A percentile compares a stretch with the other conserved stretches of the same genome.
Evolutionary conservation across 2,113 vertebrate species (phyloP).

Genomic region (Todiramphus saurophagus): DNA sequence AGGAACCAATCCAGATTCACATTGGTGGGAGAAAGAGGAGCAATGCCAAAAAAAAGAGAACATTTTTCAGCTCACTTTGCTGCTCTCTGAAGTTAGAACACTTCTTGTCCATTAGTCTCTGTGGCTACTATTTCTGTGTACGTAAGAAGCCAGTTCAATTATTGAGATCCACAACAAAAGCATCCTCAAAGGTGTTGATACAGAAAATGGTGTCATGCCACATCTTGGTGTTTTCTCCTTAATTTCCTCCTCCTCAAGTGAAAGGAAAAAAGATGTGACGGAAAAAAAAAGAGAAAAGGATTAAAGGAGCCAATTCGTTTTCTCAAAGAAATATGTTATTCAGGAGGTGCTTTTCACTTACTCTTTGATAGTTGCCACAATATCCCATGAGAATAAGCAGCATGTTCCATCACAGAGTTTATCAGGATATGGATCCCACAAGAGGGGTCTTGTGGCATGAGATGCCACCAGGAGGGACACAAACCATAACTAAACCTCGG

Average conservation of each 20-base stretch:
- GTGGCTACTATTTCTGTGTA: neutral
- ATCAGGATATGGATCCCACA: neutral
- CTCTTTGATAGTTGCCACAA: neutral
- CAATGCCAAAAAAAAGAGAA: neutral
- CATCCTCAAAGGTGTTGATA: neutral
- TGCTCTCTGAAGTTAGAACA: neutral
- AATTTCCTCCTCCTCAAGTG: neutral
- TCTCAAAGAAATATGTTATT: neutral
- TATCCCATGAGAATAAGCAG: neutral
- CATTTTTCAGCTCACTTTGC: neutral
- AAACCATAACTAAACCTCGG: neutral
- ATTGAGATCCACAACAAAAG: neutral
- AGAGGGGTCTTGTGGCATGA: neutral
- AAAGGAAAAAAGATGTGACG: neutral
- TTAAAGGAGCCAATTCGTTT: neutral
- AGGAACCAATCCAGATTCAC: neutral
- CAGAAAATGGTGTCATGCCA: neutral
- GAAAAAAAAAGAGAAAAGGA: neutral
- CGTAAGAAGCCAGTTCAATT: neutral
- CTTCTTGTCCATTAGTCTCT: neutral
- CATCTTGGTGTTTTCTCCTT: neutral
- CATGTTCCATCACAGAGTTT: neutral
- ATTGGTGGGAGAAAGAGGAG: neutral
- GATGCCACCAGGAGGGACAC: neutral
- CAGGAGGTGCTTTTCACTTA: neutral